A percentile compares a stretch with the other conserved stretches of the same genome.
Conservation (phyloP, 1,140 invertebrate genomes). For the Drosophila aff. region DNA sequence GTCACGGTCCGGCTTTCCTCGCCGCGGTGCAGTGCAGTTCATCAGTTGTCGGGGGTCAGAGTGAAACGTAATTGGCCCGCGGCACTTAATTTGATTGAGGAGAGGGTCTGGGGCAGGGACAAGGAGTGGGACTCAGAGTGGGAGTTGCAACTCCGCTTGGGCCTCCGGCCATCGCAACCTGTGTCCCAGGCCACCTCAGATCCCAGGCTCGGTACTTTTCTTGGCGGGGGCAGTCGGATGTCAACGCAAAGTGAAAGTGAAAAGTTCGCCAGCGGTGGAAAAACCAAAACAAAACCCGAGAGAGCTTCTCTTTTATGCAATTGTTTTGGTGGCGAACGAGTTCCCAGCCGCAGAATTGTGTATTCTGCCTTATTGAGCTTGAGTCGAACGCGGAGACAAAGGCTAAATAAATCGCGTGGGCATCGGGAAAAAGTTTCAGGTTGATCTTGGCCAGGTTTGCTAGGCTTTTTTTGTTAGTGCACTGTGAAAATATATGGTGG, state of each 20-base stretch:
- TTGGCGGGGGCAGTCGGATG: constrained; percentile 61
- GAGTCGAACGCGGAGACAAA: constrained; percentile 51
- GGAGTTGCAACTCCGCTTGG: neutral
- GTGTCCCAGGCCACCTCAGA: constrained; percentile 31
- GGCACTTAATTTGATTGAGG: constrained; percentile 76
- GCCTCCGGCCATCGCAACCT: constrained; percentile 51
- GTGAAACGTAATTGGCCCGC: constrained; percentile 79
- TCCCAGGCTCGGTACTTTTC: constrained; percentile 22
- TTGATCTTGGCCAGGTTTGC: constrained; percentile 58
- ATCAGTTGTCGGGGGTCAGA: constrained; percentile 70
- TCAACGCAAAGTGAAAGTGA: constrained; percentile 81
- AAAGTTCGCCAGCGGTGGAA: constrained; percentile 51
- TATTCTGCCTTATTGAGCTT: constrained; percentile 63
- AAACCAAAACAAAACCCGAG: constrained; percentile 16
- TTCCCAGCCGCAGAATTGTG: constrained; percentile 70
- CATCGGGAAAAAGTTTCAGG: constrained; percentile 61
- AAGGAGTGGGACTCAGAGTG: neutral
- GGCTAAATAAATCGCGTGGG: constrained; percentile 65
- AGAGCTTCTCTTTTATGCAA: constrained; percentile 75
- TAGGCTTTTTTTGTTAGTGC: constrained; percentile 38
- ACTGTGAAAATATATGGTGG: neutral
- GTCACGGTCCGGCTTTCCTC: constrained; percentile 74
- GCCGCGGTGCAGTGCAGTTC: constrained; percentile 50
- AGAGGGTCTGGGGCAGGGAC: constrained; percentile 15
- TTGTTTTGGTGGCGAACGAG: constrained; percentile 50